Base-by-base conservation (phyloP, 2,888 invertebrate species). In the Meganola albula region DNA sequence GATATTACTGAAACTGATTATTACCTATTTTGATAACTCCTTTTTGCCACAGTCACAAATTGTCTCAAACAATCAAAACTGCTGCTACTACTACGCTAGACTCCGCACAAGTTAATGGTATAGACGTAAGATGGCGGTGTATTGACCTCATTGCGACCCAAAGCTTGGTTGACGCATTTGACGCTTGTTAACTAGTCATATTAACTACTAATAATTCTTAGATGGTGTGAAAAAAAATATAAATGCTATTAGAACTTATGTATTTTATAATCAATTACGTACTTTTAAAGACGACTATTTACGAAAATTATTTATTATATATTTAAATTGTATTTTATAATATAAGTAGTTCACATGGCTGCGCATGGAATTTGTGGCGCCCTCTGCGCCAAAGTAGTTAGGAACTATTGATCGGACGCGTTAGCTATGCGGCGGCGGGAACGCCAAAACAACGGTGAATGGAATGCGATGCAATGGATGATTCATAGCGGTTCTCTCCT, bases 121-220 rank as follows among this genome's bases (percentile, higher is more conserved):
- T 44, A 52, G 43, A 71, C 82, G 78, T 65, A 84, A 85, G 84
- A 85, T 85, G 84, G 84, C 84, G 80, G 82, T 80, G 69, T 74
- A 58, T 20, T 37, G 12, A 53, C 65, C 68, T 58, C 64, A 50
- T 51, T 63, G 39, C 27, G 34, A 57, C 39, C 42, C 31, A 24
- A 48, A 42, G 47, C 45, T 40, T 46, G 49, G 35, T 39, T 31
- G 47, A 42, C 44, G 46, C 37, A 25, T 39, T 13, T 32, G 24
- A 22, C 39, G 32, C 25, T 5, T 28, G 34, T 27, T 40, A 28
- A n/a, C 11, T 24, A 49, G 53, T 60, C 63, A 64, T 41, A 29
- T 37, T 24, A 5, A 8, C 13, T 27, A 37, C 57, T 24, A 26
- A 12, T 1, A 1, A 4, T 4, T 5, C 9, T 27, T 12, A 11